These are phyloP conservation scores for Phoenicopterus ruber DNA, from an alignment of 2,113 vertebrate species.

Conservation along the genomic window DNA sequence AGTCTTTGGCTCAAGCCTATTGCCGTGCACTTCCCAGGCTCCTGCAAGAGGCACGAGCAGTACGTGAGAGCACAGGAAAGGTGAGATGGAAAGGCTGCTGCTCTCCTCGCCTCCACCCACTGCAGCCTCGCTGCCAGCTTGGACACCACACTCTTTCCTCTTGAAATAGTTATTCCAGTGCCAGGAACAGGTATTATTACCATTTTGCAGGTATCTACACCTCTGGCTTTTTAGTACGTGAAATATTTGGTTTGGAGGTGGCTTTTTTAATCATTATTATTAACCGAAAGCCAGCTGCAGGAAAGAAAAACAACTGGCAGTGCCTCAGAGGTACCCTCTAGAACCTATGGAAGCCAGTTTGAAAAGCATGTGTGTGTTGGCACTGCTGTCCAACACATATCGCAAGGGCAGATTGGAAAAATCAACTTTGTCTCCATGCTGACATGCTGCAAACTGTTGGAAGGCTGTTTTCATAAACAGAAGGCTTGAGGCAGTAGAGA, in stretches of 20 bases:
- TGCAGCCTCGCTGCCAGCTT: neutral
- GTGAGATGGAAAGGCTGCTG: neutral
- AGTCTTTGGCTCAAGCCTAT: neutral
- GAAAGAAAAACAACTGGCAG: neutral
- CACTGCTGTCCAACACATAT: neutral
- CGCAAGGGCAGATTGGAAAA: neutral
- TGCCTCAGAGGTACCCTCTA: neutral
- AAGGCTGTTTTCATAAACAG: neutral
- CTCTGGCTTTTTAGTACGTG: neutral
- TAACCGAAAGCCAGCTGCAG: neutral
- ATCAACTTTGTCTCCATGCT: neutral
- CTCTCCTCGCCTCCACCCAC: neutral
- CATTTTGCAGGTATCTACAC: neutral
- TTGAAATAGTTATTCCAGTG: neutral
- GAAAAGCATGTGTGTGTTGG: neutral
- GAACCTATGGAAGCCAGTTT: neutral
- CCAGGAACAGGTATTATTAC: neutral
- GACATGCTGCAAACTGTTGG: neutral
- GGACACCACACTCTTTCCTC: neutral
- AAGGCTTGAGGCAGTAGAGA: neutral
- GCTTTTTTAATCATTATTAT: neutral
- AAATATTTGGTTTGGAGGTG: neutral
- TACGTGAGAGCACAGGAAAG: neutral
- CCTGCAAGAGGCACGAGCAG: neutral
- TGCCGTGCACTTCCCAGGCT: neutral